Evolutionary conservation across 2,113 vertebrate genomes (phyloP), one percentile per base, ranked within the genome.

Genomic region (Dascyllus trimaculatus): DNA sequence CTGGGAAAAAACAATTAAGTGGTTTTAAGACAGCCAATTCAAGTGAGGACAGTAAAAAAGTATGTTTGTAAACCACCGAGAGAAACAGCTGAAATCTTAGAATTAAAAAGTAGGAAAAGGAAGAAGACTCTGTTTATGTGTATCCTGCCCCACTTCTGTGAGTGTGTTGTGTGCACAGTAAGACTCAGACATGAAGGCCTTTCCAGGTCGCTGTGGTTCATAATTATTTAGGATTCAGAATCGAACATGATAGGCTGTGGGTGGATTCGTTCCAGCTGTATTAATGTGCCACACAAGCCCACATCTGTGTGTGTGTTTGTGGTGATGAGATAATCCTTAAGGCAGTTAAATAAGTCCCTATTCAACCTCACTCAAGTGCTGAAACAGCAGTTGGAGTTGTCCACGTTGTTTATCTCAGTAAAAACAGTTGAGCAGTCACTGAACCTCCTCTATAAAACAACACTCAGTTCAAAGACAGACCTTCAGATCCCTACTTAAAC

Each of bases 341-440:
- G 63, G 57, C 74, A 46, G 29, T 58, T 43, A 6, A 64, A 29
- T 26, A 73, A 71, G 63, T 70, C 49, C 64, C 62, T n/a, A 13
- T 82, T 71, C 51, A 77, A 74, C 38, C 57, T 65, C 71, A 69
- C 35, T 49, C 43, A 46, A 40, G 68, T 60, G 80, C 68, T 62
- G 72, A 81, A 87, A 69, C 74, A 76, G 84, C 78, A 84, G 45
- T 74, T 71, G 65, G 46, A 87, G 57, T 56, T 46, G 59, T 81
- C 51, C 35, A 53, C 69, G 70, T 49, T 89, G 84, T 90, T 91
- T 88, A 86, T 63, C 61, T 75, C 76, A 35, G 69, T 63, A 60
- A 86, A 80, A 68, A 53, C 72, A 84, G 19, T 2, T 11, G 5
- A 77, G 57, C 51, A 72, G 69, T 67, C 63, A 29, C 13, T 85